These are phyloP conservation scores for Aratinga solstitialis DNA, from an alignment of 2,797 vertebrate genomes.

Conservation along the genomic window DNA sequence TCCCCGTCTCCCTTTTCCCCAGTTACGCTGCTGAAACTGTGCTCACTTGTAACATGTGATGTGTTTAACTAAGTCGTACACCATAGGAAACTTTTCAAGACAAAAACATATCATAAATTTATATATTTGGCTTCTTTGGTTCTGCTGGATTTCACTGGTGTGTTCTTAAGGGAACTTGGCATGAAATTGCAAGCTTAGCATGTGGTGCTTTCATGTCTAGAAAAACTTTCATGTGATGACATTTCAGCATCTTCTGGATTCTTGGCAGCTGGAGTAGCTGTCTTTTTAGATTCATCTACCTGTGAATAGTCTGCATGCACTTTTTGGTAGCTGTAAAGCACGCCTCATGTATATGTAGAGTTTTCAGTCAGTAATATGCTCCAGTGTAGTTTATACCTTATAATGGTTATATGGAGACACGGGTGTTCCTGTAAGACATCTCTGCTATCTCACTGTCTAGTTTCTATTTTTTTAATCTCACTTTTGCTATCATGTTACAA, in stretches of 20 bases:
- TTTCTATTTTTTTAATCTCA: neutral
- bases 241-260: neutral
- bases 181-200: neutral
- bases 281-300: neutral
- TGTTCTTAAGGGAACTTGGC: neutral
- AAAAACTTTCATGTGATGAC: neutral
- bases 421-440: neutral
- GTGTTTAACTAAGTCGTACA: neutral
- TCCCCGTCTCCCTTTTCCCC: neutral
- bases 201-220: neutral
- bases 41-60: neutral
- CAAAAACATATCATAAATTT: neutral
- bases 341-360: accelerated
- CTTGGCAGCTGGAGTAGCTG: neutral
- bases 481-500: neutral
- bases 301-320: neutral
- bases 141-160: neutral
- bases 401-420: neutral
- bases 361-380: neutral
- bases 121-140: neutral
- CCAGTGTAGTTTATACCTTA: neutral
- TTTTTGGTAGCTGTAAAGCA: neutral
- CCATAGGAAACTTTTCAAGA: neutral
- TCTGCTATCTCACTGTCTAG: neutral
- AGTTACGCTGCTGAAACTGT: neutral